Evolutionary conservation across 2,888 invertebrate species (phyloP).

Genomic region (Hanleya hanleyi): DNA sequence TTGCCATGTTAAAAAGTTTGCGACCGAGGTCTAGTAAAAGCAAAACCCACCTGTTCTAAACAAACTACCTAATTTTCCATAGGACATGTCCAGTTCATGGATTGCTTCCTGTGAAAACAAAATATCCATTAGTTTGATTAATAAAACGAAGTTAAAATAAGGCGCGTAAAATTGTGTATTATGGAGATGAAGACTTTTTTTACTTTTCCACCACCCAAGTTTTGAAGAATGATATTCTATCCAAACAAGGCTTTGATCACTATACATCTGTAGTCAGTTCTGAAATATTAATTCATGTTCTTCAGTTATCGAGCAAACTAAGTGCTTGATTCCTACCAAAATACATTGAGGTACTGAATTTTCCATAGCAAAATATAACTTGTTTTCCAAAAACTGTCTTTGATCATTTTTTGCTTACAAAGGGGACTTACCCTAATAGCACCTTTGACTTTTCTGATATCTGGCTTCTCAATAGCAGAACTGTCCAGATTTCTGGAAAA

Average conservation of each 20-base stretch:
- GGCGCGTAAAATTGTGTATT: not conserved
- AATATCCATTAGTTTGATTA: not conserved
- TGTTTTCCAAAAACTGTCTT: not conserved
- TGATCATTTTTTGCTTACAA: not conserved
- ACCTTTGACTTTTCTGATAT: slow-evolving; percentile 89
- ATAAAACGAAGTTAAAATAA: not conserved
- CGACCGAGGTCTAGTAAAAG: no score
- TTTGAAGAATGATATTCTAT: not conserved
- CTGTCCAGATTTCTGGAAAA: slow-evolving; percentile 91
- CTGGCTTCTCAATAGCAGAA: slow-evolving; percentile 94
- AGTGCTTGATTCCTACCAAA: no score
- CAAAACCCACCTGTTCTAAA: slow-evolving; percentile 82
- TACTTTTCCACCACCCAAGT: not conserved
- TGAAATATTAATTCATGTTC: no score
- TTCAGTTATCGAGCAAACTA: no score
- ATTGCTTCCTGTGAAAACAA: slow-evolving; percentile 83
- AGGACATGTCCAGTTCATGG: slow-evolving; percentile 98
- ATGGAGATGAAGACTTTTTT: not conserved
- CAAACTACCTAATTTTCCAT: slow-evolving; percentile 97
- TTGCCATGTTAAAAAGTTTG: no score
- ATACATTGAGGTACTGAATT: no score
- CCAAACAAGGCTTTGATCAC: no score
- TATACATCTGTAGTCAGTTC: no score
- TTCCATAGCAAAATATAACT: no score
- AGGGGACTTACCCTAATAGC: slow-evolving; percentile 81